Evolutionary conservation across 2,797 vertebrate genomes (phyloP).

Genomic region (Sebastiscus tertius): DNA sequence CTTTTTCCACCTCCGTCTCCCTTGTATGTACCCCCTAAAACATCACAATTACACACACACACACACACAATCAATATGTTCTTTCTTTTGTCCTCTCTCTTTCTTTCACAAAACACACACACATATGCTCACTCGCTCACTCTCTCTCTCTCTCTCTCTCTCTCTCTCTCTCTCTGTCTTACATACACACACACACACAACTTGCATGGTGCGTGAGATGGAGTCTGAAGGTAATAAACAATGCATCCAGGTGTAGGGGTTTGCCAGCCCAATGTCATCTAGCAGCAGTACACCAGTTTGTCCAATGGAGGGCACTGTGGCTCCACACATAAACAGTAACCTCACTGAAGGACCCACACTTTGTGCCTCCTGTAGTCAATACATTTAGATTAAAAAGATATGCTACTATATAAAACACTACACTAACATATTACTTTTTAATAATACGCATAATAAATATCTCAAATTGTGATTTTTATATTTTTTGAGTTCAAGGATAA

Average conservation of each 20-base stretch:
- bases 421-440: not conserved
- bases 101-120: not conserved
- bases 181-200: not conserved
- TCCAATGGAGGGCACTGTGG: slow-evolving; percentile 83
- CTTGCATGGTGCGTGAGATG: slow-evolving; percentile 17
- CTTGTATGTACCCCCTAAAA: not conserved
- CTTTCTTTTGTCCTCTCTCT: not conserved
- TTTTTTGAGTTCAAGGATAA: not conserved
- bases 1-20: not conserved
- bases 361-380: slow-evolving; percentile 37
- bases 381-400: slow-evolving; percentile 1
- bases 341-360: slow-evolving; percentile 18
- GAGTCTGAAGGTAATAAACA: slow-evolving; percentile 34
- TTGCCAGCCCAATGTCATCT: not conserved
- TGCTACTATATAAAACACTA: not conserved
- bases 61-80: not conserved
- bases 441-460: not conserved
- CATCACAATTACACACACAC: slow-evolving; percentile 14
- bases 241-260: slow-evolving; percentile 18
- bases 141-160: not conserved
- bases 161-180: not conserved
- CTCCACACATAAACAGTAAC: slow-evolving; percentile 63
- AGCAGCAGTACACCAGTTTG: slow-evolving; percentile 38
- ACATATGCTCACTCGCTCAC: not conserved
- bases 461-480: not conserved